These are phyloP conservation scores for Macaria liturata DNA, from an alignment of 2,888 invertebrate species.

Conservation along the genomic window DNA sequence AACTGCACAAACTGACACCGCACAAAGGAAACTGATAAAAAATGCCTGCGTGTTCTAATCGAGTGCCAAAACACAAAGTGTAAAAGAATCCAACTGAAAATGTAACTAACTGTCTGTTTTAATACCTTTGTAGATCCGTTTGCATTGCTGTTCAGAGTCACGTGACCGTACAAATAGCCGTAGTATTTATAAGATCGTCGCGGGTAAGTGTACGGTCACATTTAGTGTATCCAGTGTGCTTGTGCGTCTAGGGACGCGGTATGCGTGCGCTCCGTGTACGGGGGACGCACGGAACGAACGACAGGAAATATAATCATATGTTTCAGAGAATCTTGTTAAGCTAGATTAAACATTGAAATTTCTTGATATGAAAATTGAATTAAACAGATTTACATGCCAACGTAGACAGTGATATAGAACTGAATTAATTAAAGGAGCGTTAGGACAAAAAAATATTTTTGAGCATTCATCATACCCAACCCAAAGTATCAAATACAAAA, in stretches of 20 bases:
- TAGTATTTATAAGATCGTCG: no score
- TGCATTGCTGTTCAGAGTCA: conserved; percentile 21
- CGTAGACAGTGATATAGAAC: no score
- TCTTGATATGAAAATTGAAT: no score
- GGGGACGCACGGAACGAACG: conserved; percentile 10
- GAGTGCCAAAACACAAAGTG: conserved; percentile 31
- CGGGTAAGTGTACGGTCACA: no score
- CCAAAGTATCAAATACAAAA: no score
- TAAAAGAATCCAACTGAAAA: conserved; percentile 26
- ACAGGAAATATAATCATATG: no score
- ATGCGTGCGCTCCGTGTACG: conserved; percentile 43
- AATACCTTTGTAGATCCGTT: conserved; percentile 31
- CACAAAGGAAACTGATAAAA: conserved; percentile 4
- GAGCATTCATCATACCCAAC: no score
- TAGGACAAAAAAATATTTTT: no score
- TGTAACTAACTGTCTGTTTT: conserved; percentile 22
- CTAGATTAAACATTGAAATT: no score
- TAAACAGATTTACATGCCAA: no score
- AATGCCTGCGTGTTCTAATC: conserved; percentile 35
- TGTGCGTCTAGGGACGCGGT: conserved; percentile 47
- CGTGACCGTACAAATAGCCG: not conserved
- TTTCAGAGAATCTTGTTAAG: no score
- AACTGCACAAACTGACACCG: not conserved
- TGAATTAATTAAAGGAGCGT: no score
- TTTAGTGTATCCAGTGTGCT: conserved; percentile 38